Conservation (phyloP, 1,140 invertebrate genomes). For the Gonioctena quinquepunctata region DNA sequence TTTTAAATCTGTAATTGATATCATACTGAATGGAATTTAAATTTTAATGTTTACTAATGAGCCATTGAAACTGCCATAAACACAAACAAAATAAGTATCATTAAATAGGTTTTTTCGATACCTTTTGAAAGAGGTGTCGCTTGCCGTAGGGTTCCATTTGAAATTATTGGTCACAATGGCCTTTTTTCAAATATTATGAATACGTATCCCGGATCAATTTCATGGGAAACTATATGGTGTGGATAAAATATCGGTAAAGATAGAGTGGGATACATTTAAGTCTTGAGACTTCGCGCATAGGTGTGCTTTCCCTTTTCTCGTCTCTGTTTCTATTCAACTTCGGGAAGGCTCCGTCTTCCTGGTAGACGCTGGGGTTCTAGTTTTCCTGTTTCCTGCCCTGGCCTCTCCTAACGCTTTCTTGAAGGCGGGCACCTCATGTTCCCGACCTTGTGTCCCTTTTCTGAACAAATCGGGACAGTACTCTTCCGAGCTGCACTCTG, state of each 20-base stretch:
- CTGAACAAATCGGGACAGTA: not conserved
- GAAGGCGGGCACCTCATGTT: not conserved
- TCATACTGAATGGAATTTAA: no score
- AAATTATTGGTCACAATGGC: no score
- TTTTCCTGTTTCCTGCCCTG: not conserved
- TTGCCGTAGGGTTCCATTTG: not conserved
- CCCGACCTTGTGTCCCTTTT: not conserved
- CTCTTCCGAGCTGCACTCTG: not conserved
- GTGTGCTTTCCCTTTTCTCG: not conserved
- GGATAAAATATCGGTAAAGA: not conserved
- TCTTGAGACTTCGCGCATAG: not conserved
- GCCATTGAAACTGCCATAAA: no score
- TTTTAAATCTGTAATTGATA: no score
- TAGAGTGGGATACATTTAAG: not conserved
- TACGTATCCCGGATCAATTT: no score
- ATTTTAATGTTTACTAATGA: no score
- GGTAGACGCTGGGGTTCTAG: not conserved
- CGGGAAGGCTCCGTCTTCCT: not conserved
- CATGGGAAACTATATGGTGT: not conserved
- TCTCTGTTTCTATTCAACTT: not conserved
- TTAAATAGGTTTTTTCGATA: not conserved
- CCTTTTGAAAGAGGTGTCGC: not conserved
- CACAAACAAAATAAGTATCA: no score
- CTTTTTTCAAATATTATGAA: no score
- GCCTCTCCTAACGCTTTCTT: not conserved